These are phyloP conservation scores for Phorcus lineatus DNA, from an alignment of 2,888 invertebrate genomes.

Conservation along the genomic window DNA sequence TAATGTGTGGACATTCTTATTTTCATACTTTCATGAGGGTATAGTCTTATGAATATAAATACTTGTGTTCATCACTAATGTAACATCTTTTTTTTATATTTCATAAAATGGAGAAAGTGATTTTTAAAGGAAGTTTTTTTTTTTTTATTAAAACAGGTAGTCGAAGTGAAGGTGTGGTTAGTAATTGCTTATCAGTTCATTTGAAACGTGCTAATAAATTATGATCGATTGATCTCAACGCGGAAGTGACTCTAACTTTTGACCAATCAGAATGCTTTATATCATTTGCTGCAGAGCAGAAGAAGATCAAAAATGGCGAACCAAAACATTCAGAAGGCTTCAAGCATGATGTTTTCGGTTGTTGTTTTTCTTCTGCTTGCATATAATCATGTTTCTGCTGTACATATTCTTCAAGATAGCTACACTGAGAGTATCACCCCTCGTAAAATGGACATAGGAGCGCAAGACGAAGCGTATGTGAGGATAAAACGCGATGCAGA, in stretches of 20 bases:
- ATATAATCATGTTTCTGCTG: neutral
- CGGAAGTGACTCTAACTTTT: neutral
- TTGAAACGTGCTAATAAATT: too few relatives aligned
- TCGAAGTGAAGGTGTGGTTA: too few relatives aligned
- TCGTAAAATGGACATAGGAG: neutral
- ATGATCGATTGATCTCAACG: neutral
- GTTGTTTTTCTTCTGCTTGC: neutral
- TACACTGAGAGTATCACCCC: neutral
- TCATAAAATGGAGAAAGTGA: too few relatives aligned
- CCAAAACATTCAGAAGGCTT: slow-evolving; percentile 8
- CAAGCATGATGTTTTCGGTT: neutral
- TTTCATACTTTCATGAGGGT: too few relatives aligned
- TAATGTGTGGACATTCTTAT: too few relatives aligned
- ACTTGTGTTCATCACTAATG: too few relatives aligned
- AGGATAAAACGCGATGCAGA: neutral
- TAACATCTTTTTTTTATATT: too few relatives aligned
- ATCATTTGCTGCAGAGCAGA: neutral
- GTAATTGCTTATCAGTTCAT: too few relatives aligned
- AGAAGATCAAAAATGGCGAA: slow-evolving; percentile 12
- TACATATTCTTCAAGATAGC: neutral
- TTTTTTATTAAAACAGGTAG: too few relatives aligned
- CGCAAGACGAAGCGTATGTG: neutral
- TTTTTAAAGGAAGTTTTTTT: too few relatives aligned
- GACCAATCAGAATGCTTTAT: neutral
- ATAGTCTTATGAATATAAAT: too few relatives aligned